A percentile compares a stretch with the other conserved stretches of the same genome.
Conservation (phyloP, 2,888 invertebrate genomes). For the Calliopum simillimum region DNA sequence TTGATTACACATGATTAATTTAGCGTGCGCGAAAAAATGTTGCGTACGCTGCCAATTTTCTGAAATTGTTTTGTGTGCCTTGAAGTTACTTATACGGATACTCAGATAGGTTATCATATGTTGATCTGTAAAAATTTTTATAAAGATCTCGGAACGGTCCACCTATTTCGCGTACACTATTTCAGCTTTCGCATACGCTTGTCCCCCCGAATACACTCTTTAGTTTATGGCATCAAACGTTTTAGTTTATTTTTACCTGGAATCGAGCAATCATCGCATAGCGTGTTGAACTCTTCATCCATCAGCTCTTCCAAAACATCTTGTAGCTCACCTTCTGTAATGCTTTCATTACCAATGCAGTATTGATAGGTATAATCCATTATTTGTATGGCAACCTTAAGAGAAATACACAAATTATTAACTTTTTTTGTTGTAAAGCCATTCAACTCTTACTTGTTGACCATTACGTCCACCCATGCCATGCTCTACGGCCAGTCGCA, state of each 20-base stretch:
- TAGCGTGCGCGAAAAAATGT: too few relatives aligned
- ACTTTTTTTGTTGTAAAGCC: not conserved
- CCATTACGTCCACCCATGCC: conserved; percentile 79
- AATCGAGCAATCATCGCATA: conserved; percentile 78
- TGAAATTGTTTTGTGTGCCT: not conserved
- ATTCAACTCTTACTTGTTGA: conserved; percentile 71
- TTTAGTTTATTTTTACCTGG: conserved; percentile 67
- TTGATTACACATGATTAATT: too few relatives aligned
- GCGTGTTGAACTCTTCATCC: conserved; percentile 80
- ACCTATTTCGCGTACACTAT: too few relatives aligned
- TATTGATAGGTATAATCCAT: conserved; percentile 75
- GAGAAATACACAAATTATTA: conserved; percentile 38
- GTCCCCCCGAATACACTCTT: too few relatives aligned
- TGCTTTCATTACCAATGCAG: conserved; percentile 72
- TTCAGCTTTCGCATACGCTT: too few relatives aligned
- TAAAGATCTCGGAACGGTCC: too few relatives aligned
- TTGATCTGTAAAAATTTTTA: too few relatives aligned
- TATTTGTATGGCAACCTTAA: conserved; percentile 74
- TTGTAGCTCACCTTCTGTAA: conserved; percentile 72
- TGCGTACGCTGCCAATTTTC: not conserved
- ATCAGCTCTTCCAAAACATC: conserved; percentile 77
- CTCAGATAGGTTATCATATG: too few relatives aligned
- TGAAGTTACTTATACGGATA: too few relatives aligned
- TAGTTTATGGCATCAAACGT: too few relatives aligned
- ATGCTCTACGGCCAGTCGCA: conserved; percentile 79